Percentiles rank a stretch among this genome's conserved stretches.
Evolutionary conservation across 1,140 invertebrate genomes (phyloP).

Genomic region (Palaemon carinicauda): DNA sequence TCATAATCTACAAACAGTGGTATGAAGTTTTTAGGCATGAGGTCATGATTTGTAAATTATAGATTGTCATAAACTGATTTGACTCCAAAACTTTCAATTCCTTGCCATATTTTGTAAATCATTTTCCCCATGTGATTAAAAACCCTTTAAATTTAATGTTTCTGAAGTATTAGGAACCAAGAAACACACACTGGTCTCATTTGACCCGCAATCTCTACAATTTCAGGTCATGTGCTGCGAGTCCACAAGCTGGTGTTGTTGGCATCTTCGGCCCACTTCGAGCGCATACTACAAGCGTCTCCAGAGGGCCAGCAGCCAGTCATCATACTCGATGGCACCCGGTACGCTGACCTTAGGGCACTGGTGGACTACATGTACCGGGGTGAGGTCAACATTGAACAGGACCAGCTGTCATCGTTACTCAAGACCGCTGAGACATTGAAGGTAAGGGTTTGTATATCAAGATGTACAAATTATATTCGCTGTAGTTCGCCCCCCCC

Average conservation of each 20-base stretch:
- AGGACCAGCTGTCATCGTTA: slow-evolving; percentile 89
- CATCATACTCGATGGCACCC: slow-evolving; percentile 87
- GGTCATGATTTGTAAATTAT: no score
- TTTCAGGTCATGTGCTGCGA: slow-evolving; percentile 88
- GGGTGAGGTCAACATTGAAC: slow-evolving; percentile 89
- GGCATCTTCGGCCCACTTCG: slow-evolving; percentile 93
- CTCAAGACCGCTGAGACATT: slow-evolving; percentile 86
- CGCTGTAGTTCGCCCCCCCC: not conserved
- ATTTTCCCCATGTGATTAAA: no score
- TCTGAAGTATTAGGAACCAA: no score
- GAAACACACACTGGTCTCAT: no score
- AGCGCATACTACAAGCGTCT: slow-evolving; percentile 85
- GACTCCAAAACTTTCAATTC: no score
- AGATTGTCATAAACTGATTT: no score
- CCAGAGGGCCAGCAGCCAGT: slow-evolving; percentile 78
- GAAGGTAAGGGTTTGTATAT: slow-evolving; percentile 56
- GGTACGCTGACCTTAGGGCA: slow-evolving; percentile 86
- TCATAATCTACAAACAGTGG: no score
- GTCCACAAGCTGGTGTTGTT: slow-evolving; percentile 90
- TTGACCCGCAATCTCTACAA: no score
- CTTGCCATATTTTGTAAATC: no score
- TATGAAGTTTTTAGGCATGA: no score
- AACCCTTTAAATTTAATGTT: no score
- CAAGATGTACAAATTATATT: no score
- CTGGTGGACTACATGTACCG: slow-evolving; percentile 94